A percentile compares a stretch with the other conserved stretches of the same genome.
These are phyloP conservation scores for Phaedon cochleariae DNA, from an alignment of 2,888 invertebrate genomes.

Conservation along the genomic window DNA sequence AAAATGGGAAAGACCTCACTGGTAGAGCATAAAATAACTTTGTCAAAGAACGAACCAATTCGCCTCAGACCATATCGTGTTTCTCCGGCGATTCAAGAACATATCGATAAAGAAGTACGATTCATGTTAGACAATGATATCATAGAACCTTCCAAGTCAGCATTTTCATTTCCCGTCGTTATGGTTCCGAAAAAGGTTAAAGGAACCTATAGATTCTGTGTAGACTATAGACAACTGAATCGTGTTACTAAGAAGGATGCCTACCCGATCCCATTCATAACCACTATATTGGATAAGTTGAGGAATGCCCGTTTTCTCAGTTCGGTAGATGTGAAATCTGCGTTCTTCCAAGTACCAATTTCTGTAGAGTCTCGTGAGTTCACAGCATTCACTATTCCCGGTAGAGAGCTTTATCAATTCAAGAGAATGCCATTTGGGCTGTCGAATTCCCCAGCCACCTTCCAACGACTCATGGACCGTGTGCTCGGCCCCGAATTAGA, in stretches of 20 bases:
- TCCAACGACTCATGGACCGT: slow-evolving; percentile 40
- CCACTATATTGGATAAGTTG: slow-evolving; percentile 22
- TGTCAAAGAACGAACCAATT: slow-evolving; percentile 27
- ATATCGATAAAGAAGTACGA: slow-evolving; percentile 35
- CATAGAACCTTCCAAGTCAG: slow-evolving; percentile 43
- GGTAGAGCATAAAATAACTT: slow-evolving; percentile 28
- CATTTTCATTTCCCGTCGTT: slow-evolving; percentile 48
- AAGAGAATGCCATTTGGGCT: slow-evolving; percentile 46
- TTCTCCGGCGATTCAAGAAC: slow-evolving; percentile 26
- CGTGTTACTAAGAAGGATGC: slow-evolving; percentile 33
- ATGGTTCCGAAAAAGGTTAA: slow-evolving; percentile 54
- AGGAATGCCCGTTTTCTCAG: slow-evolving; percentile 23
- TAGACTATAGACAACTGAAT: slow-evolving; percentile 44
- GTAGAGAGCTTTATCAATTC: slow-evolving; percentile 45
- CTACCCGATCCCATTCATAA: slow-evolving; percentile 21
- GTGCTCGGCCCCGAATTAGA: slow-evolving; percentile 42
- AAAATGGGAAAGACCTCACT: slow-evolving; percentile 27
- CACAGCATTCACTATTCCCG: slow-evolving; percentile 48
- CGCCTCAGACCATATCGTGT: slow-evolving; percentile 35
- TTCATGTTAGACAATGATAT: slow-evolving; percentile 43
- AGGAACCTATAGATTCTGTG: slow-evolving; percentile 41
- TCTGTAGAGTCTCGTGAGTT: slow-evolving; percentile 28
- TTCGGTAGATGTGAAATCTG: slow-evolving; percentile 32
- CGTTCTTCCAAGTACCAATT: slow-evolving; percentile 27
- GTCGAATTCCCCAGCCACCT: slow-evolving; percentile 41